Base-by-base conservation (phyloP, 2,797 vertebrate species). In the Pyrocephalus nanus region DNA sequence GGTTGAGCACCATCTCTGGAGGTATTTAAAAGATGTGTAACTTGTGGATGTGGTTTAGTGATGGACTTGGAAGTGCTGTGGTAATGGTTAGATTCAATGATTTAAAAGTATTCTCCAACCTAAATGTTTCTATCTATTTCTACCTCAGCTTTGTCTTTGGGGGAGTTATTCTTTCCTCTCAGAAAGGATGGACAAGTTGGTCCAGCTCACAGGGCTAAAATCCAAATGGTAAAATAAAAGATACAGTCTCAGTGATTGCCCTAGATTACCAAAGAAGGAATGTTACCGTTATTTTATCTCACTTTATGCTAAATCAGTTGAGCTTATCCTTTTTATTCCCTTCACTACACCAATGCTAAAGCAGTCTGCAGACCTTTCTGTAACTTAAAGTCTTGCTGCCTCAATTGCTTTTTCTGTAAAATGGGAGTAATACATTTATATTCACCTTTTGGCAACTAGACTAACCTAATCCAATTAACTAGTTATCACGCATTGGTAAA, bases 401-500 rank as follows among this genome's bases (percentile, higher is more conserved):
- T 83, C 71, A 45, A 29, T 87, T 78, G 85, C 42, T 76, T 79
- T 34, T 94, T 69, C 60, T 58, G 23, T 80, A 91, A 74, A 93
- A 87, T 48, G 30, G 60, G 25, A 95, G 53, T 36, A 69, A 72
- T 30, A 47, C 3, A 47, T 74, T 53, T 43, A 71, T 38, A 61
- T 30, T 77, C 48, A 92, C 30, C 45, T 95, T 93, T 47, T 76
- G 51, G 45, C 60, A 89, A 66, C 51, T 51, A 73, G 47, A 91
- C 27, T 57, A 66, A 53, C 48, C 48, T 67, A 94, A 96, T 83
- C 53, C 38, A 86, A 80, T 86, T 88, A 92, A 82, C 53, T 30
- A 92, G 62, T 80, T 93, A 66, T 26, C 57, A 65, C 2, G 7
- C 38, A 77, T 79, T 80, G 75, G 62, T 71, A 75, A 93, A 83